Conservation (phyloP, 2,113 vertebrate species). For the Genyomyrus donnyi region DNA sequence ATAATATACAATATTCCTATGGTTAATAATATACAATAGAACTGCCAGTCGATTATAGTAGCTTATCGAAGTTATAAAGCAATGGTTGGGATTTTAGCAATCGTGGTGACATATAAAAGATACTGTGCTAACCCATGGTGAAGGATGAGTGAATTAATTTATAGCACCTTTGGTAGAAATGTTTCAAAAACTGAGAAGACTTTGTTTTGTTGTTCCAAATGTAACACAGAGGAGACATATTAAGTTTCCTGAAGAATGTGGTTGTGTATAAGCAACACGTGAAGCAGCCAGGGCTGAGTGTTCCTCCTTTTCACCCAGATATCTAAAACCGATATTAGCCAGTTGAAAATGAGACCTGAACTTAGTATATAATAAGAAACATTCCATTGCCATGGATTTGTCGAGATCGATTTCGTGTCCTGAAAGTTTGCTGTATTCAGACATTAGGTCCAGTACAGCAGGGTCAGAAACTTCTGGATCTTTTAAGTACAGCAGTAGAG, state of each 20-base stretch:
- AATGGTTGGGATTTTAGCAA: not conserved
- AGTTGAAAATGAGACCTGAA: not conserved
- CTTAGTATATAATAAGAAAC: not conserved
- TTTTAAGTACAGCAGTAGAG: not conserved
- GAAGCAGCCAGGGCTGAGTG: not conserved
- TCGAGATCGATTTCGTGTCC: not conserved
- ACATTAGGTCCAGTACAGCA: not conserved
- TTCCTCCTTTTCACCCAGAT: not conserved
- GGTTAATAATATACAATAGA: not conserved
- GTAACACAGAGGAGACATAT: not conserved
- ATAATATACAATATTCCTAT: not conserved
- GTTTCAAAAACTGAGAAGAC: not conserved
- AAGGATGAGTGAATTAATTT: not conserved
- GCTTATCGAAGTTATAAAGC: not conserved
- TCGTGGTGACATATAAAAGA: not conserved
- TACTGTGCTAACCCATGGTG: not conserved
- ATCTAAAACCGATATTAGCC: not conserved
- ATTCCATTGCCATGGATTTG: not conserved
- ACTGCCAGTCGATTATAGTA: not conserved
- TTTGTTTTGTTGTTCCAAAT: not conserved
- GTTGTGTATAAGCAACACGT: not conserved
- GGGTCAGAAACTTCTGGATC: not conserved
- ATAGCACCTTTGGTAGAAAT: not conserved
- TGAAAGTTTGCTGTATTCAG: not conserved
- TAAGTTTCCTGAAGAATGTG: not conserved